A percentile compares a stretch with the other conserved stretches of the same genome.
These are phyloP conservation scores for Cylindroiulus punctatus DNA, from an alignment of 2,888 invertebrate species.

Conservation along the genomic window DNA sequence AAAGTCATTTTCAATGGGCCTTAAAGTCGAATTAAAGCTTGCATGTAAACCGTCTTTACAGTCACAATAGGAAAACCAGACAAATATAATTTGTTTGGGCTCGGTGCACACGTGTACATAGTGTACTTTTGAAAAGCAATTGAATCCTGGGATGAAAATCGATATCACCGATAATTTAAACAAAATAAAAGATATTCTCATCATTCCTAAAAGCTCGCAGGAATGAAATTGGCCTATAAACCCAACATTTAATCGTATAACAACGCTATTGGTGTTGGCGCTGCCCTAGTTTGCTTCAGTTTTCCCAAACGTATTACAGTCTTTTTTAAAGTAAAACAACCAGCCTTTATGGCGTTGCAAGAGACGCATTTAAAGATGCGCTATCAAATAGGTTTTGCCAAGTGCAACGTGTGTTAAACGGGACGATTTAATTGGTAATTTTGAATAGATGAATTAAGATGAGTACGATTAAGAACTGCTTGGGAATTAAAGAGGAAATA, in stretches of 20 bases:
- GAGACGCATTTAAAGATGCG: background rate
- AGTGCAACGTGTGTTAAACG: background rate
- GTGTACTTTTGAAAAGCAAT: no score
- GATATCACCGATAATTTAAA: background rate
- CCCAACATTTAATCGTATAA: background rate
- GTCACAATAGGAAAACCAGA: no score
- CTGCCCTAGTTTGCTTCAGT: background rate
- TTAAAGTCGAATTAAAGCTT: no score
- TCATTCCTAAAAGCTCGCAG: constrained; percentile 1
- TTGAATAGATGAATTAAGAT: background rate
- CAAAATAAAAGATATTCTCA: background rate
- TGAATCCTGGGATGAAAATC: background rate
- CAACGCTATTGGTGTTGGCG: background rate
- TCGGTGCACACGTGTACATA: no score
- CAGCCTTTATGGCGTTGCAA: background rate
- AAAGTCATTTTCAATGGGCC: no score
- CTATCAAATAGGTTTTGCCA: background rate
- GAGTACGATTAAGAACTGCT: background rate
- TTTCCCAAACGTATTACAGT: background rate
- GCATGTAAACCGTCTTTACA: no score
- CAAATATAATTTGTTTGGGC: no score
- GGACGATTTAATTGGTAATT: background rate
- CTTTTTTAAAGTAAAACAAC: background rate
- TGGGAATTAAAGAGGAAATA: background rate
- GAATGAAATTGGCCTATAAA: background rate